Percentiles rank a stretch among this genome's conserved stretches.
phyloP scores from a whole-genome alignment of 2,113 vertebrate genomes.

The Myotis lucifugus region DNA sequence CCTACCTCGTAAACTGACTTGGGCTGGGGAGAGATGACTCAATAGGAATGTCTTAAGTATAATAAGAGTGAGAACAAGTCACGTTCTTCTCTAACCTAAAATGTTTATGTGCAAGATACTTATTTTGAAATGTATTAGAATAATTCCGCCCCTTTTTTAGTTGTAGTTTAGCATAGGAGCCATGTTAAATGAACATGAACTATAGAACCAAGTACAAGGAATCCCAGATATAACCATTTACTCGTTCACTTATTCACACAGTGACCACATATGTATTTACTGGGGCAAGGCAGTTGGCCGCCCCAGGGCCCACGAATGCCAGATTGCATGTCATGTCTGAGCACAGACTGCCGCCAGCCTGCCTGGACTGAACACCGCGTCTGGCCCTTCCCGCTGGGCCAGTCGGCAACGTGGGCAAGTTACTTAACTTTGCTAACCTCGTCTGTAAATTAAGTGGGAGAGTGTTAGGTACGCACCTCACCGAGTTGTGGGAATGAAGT shows the following conservation, averaged over 20 bases:
- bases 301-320: background rate
- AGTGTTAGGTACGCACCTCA: background rate
- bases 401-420: background rate
- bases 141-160: background rate
- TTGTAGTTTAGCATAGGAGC: slow-evolving; percentile 12
- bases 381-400: background rate
- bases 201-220: background rate
- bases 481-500: background rate
- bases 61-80: background rate
- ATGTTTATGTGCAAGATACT: background rate
- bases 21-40: background rate
- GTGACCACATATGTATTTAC: background rate
- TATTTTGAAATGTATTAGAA: slow-evolving; percentile 36
- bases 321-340: background rate
- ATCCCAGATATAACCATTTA: background rate
- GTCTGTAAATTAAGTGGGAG: background rate
- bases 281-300: background rate
- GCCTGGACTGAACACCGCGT: background rate
- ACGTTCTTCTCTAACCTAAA: background rate
- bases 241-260: background rate
- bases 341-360: background rate
- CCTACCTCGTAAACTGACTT: background rate
- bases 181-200: slow-evolving; percentile 26
- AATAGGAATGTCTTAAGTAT: background rate
- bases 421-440: background rate